Conservation (phyloP, 2,113 vertebrate genomes). For the Cavia aperea region DNA sequence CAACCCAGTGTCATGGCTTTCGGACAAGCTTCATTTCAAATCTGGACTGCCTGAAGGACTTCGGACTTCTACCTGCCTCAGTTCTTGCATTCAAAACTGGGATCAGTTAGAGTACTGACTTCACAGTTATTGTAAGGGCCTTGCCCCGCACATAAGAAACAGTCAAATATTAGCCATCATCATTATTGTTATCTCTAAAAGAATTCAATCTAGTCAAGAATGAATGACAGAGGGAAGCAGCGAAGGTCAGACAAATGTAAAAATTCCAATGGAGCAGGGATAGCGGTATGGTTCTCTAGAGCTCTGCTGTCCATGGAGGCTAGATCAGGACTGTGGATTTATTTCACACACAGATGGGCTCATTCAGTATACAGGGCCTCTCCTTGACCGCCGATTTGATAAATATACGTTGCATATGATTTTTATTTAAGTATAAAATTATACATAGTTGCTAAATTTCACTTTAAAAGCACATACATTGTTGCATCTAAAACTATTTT, state of each 20-base stretch:
- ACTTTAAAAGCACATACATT: conserved; percentile 26
- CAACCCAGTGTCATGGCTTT: not conserved
- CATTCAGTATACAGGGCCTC: not conserved
- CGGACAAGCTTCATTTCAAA: not conserved
- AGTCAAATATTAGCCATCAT: not conserved
- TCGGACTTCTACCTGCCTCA: not conserved
- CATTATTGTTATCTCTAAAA: not conserved
- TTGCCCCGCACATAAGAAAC: fast-evolving
- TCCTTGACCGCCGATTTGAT: conserved; percentile 46
- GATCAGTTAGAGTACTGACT: not conserved
- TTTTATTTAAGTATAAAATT: conserved; percentile 50
- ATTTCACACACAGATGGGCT: conserved; percentile 10
- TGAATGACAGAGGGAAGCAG: not conserved
- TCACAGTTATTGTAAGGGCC: not conserved
- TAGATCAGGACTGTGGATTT: not conserved
- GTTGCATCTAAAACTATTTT: conserved; percentile 41
- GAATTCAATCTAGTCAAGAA: not conserved
- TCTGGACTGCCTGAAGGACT: not conserved
- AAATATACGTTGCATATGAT: conserved; percentile 29
- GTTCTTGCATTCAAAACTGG: not conserved
- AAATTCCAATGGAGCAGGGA: not conserved
- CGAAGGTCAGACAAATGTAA: not conserved
- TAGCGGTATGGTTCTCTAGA: not conserved
- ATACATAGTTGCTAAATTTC: conserved; percentile 19
- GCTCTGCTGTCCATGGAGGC: not conserved